Conservation (phyloP, 2,888 invertebrate genomes). For the Zygogramma bicolorata region DNA sequence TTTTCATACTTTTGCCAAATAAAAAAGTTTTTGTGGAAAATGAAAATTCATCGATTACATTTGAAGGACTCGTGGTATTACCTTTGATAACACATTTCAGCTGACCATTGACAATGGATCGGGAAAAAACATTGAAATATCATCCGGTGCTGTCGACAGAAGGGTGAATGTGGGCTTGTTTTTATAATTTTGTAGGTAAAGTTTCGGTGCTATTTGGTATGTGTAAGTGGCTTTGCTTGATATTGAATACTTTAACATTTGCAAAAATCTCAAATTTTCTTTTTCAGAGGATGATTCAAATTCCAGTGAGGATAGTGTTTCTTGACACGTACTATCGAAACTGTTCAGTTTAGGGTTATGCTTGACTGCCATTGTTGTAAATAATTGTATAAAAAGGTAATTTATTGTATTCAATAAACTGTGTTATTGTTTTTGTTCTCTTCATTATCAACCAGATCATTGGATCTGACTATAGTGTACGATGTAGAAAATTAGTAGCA, state of each 20-base stretch:
- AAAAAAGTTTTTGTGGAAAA: too few species aligned
- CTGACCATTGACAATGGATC: too few species aligned
- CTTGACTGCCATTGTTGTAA: conserved; percentile 5
- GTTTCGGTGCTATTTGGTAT: not conserved
- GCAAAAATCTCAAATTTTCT: not conserved
- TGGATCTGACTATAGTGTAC: too few species aligned
- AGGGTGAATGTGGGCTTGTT: not conserved
- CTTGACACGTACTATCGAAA: not conserved
- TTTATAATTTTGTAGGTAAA: not conserved
- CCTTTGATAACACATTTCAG: too few species aligned
- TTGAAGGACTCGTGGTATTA: too few species aligned
- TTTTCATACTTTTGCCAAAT: too few species aligned
- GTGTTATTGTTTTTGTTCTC: not conserved
- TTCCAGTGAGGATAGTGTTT: not conserved
- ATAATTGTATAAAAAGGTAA: not conserved
- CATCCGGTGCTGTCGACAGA: too few species aligned
- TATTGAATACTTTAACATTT: not conserved
- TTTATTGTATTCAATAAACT: not conserved
- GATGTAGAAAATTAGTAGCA: too few species aligned
- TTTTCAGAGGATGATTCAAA: not conserved
- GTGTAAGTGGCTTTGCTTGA: not conserved
- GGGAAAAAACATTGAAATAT: too few species aligned
- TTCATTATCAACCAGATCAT: not conserved
- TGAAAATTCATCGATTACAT: too few species aligned
- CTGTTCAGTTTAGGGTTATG: not conserved